Evolutionary conservation across 1,140 invertebrate genomes (phyloP).

Genomic region (Anagrus nilaparvatae): DNA sequence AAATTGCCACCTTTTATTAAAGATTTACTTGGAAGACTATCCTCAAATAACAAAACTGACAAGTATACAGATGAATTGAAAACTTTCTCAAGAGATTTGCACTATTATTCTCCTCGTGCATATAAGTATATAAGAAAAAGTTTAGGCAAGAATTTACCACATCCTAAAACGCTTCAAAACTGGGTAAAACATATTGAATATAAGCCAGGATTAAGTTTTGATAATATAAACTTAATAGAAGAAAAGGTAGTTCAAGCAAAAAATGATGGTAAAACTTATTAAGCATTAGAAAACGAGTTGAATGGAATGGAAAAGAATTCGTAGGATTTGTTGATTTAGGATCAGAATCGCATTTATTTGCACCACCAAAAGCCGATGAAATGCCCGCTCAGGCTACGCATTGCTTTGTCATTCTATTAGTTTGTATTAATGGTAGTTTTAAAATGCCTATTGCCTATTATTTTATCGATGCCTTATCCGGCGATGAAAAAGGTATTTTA

Average conservation of each 20-base stretch:
- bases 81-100: conserved; percentile 24
- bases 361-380: too few species aligned
- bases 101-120: conserved; percentile 24
- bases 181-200: conserved; percentile 26
- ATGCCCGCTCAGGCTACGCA: too few species aligned
- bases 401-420: conserved; percentile 8
- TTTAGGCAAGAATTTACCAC: conserved; percentile 22
- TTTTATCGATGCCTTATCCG: not conserved
- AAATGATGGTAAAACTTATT: conserved; percentile 17
- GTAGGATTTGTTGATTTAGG: conserved; percentile 25
- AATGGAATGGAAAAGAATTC: conserved; percentile 20
- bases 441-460: conserved; percentile 20
- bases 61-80: conserved; percentile 16
- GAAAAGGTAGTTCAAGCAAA: conserved; percentile 19
- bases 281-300: conserved; percentile 21
- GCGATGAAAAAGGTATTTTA: too few species aligned
- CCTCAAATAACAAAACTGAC: not conserved
- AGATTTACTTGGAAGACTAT: too few species aligned
- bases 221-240: too few species aligned
- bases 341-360: too few species aligned
- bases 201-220: too few species aligned
- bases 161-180: conserved; percentile 22
- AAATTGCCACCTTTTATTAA: too few species aligned
- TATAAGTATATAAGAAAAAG: conserved; percentile 16
- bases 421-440: conserved; percentile 20